These are phyloP conservation scores for Hoplostethus atlanticus DNA, from an alignment of 2,797 vertebrate species.

Conservation along the genomic window DNA sequence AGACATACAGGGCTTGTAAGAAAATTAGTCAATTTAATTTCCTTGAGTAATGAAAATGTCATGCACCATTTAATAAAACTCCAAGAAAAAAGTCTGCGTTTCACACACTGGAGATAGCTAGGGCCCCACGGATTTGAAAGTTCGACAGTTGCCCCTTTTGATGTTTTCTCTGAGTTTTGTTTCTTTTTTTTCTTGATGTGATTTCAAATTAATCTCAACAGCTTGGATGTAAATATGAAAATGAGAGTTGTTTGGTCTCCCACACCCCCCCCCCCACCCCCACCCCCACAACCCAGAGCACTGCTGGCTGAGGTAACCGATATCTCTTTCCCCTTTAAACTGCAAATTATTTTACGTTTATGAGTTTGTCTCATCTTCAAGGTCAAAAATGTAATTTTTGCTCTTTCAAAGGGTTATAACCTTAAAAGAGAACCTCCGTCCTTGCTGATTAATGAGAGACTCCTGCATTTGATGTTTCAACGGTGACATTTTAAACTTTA, in stretches of 20 bases:
- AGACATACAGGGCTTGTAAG: constrained; percentile 87
- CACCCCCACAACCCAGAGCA: constrained; percentile 68
- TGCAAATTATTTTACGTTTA: constrained; percentile 92
- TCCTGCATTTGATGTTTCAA: constrained; percentile 90
- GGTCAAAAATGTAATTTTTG: constrained; percentile 93
- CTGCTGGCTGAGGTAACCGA: constrained; percentile 84
- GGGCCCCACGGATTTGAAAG: constrained; percentile 84
- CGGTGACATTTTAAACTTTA: constrained; percentile 92
- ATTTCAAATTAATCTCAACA: constrained; percentile 89
- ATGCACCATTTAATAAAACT: constrained; percentile 92
- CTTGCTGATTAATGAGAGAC: constrained; percentile 89
- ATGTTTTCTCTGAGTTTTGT: constrained; percentile 88
- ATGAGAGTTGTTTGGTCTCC: constrained; percentile 88
- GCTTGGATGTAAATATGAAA: constrained; percentile 88
- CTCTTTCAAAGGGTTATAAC: constrained; percentile 93
- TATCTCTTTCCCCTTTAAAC: constrained; percentile 90
- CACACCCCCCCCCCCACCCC: constrained; percentile 20
- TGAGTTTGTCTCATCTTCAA: constrained; percentile 93
- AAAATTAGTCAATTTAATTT: constrained; percentile 92
- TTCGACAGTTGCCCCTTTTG: constrained; percentile 85
- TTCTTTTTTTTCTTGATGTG: constrained; percentile 84
- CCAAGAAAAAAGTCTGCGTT: constrained; percentile 84
- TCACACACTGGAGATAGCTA: constrained; percentile 79
- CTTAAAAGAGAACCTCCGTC: constrained; percentile 90
- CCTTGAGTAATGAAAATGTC: constrained; percentile 92